Evolutionary conservation across 2,888 invertebrate species (phyloP), one percentile per base, ranked within the genome.

Genomic region (Tetropium fuscum): DNA sequence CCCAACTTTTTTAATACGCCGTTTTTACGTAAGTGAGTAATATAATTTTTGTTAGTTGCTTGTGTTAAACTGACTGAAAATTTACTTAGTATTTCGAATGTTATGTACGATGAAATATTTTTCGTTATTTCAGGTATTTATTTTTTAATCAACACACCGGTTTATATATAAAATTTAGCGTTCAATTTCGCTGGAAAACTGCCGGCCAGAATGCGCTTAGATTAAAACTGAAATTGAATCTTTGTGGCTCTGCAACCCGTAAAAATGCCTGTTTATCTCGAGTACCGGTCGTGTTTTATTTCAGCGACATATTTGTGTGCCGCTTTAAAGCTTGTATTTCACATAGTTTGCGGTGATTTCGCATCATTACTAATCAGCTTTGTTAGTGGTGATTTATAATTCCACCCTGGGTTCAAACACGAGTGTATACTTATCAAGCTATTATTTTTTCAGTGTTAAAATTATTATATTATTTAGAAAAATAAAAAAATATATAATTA

Each of bases 161-260:
- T 41, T 41, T 41, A 22, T 41, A 22, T 41, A 13, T 11, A 5
- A 11, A 27, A 44, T 44, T 44, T 44, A 44, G n/a, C 44, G 25
- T 15, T 30, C 13, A 27, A 27, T 16, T 15, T 16, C 27, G 6
- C 20, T n/a, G n/a, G n/a, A n/a, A 40, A 18, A 40, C 20, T 10
- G 18, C 40, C 40, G 20, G 20, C 2, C n/a, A 10, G 30, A 16
- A 27, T 30, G 4, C 27, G n/a, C n/a, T n/a, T 8, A 13, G 27
- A 44, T 44, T 44, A 27, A 44, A 44, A 44, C 7, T 27, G 44
- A 27, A 44, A 44, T 44, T 44, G 44, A 44, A 44, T 44, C 44
- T 44, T 44, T 15, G 27, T 27, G 44, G 30, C 15, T 44, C 30
- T 10, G 16, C 44, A 15, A 44, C 10, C 25, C 27, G 44, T 44